phyloP scores from a whole-genome alignment of 2,797 vertebrate species.

The Fundulus diaphanus region DNA sequence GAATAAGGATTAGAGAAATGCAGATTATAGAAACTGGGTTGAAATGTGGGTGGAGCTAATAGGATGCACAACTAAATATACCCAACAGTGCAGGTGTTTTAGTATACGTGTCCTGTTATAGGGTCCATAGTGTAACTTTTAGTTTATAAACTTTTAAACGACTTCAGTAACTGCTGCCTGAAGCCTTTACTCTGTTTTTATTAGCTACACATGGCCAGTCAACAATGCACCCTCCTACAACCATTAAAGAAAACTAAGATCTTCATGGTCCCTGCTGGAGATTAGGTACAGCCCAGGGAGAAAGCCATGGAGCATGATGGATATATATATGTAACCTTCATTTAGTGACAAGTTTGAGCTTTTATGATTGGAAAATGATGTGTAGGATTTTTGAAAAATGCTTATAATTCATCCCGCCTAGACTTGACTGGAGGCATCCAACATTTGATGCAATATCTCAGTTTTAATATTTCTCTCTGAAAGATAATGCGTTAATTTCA shows the following conservation, averaged over 20 bases:
- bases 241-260: background rate
- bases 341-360: background rate
- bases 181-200: background rate
- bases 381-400: background rate
- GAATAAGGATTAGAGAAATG: slow-evolving; percentile 54
- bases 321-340: background rate
- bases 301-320: background rate
- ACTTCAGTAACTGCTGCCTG: background rate
- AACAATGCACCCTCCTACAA: background rate
- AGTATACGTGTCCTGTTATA: background rate
- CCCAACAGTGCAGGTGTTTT: background rate
- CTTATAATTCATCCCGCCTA: slow-evolving; percentile 4
- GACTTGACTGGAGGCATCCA: slow-evolving; percentile 36
- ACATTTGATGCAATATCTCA: slow-evolving; percentile 48
- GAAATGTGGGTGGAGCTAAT: slow-evolving; percentile 36
- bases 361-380: background rate
- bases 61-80: slow-evolving; percentile 3
- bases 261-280: background rate
- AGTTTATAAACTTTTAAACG: background rate
- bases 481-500: slow-evolving; percentile 63
- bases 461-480: slow-evolving; percentile 48
- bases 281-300: background rate
- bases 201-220: background rate
- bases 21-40: slow-evolving; percentile 36
- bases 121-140: background rate